A percentile compares a stretch with the other conserved stretches of the same genome.
These are phyloP conservation scores for Priocnemis perturbator DNA, from an alignment of 2,888 invertebrate species.

Conservation along the genomic window DNA sequence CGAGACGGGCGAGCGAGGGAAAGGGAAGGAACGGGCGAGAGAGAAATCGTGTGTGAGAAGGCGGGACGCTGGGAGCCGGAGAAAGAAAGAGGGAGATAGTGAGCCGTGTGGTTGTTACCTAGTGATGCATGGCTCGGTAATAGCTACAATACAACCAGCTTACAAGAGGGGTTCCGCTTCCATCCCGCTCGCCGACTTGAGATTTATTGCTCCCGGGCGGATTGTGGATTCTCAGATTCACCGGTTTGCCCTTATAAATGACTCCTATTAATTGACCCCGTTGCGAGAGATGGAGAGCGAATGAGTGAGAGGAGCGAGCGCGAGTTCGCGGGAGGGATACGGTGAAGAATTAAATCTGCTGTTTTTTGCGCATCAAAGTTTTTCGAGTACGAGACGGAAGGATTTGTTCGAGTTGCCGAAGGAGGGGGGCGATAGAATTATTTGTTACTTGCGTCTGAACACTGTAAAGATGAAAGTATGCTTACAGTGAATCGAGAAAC, in stretches of 20 bases:
- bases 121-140: constrained; percentile 75
- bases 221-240: constrained; percentile 74
- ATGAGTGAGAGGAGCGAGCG: constrained; percentile 8
- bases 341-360: not conserved
- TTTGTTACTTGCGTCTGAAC: too few relatives aligned
- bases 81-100: constrained; percentile 44
- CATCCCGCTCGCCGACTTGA: constrained; percentile 67
- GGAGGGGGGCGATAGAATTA: not conserved
- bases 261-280: constrained; percentile 74
- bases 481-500: not conserved
- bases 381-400: too few relatives aligned
- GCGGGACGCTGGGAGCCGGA: constrained; percentile 21
- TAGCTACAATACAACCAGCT: constrained; percentile 74
- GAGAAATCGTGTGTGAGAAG: constrained; percentile 8
- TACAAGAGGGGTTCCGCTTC: constrained; percentile 72
- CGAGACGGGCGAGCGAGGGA: too few relatives aligned
- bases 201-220: constrained; percentile 73
- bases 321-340: constrained; percentile 6
- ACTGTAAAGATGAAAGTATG: not conserved
- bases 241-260: constrained; percentile 74
- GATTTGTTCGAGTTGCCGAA: not conserved
- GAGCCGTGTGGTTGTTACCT: constrained; percentile 71
- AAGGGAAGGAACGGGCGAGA: constrained; percentile 18
- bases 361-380: too few relatives aligned
- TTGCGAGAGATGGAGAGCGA: constrained; percentile 40